A percentile compares a stretch with the other conserved stretches of the same genome.
These are phyloP conservation scores for Iphiclides podalirius DNA, from an alignment of 2,888 invertebrate genomes.

Conservation along the genomic window DNA sequence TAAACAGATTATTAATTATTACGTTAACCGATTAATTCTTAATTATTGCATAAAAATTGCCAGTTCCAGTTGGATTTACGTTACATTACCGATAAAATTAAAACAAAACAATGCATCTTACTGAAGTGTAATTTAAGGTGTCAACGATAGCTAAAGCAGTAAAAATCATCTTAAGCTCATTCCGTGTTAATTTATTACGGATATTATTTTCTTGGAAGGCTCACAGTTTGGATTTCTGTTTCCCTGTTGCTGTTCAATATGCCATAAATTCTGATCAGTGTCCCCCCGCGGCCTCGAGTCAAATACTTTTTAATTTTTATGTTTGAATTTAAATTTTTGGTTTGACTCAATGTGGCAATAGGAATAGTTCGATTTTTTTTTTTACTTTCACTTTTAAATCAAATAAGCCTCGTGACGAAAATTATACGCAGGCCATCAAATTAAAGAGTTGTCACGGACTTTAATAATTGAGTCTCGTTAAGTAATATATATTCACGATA, in stretches of 20 bases:
- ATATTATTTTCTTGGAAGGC: constrained; percentile 49
- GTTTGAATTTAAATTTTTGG: constrained; percentile 21
- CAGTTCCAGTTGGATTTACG: too few species aligned
- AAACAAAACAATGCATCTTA: constrained; percentile 35
- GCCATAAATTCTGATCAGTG: constrained; percentile 65
- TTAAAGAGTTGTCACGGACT: too few species aligned
- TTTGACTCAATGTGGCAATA: constrained; percentile 25
- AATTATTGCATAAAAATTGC: too few species aligned
- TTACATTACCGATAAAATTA: constrained; percentile 19
- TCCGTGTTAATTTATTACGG: constrained; percentile 62
- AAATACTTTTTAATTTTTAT: constrained; percentile 45
- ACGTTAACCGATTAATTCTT: too few species aligned
- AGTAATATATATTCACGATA: too few species aligned
- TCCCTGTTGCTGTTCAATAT: constrained; percentile 51
- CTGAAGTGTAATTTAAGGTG: constrained; percentile 51
- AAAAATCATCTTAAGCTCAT: constrained; percentile 65
- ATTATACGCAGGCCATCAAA: too few species aligned
- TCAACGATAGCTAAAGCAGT: constrained; percentile 43
- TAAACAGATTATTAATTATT: too few species aligned
- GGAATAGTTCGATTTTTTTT: not conserved
- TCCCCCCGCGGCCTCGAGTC: constrained; percentile 36
- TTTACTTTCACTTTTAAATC: not conserved
- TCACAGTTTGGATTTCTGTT: constrained; percentile 52
- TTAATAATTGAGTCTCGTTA: too few species aligned
- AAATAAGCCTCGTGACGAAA: too few species aligned